Evolutionary conservation across 2,113 vertebrate genomes (phyloP).

Genomic region (Hemichromis elongatus): DNA sequence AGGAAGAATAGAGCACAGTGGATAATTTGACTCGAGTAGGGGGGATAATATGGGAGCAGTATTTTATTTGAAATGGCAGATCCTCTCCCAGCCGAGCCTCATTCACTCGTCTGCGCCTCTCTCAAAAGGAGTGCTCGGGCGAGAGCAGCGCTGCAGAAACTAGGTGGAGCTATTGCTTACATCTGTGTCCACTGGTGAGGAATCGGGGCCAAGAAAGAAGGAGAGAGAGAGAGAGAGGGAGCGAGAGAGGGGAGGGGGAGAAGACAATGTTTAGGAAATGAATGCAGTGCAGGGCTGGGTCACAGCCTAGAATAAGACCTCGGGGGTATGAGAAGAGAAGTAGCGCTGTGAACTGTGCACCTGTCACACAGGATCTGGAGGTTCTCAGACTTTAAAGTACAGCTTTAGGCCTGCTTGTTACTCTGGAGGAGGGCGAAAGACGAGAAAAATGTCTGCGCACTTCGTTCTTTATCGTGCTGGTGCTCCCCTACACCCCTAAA

Average conservation of each 20-base stretch:
- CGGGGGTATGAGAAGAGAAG: constrained; percentile 12
- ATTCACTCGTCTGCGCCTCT: constrained; percentile 31
- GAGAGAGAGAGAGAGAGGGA: constrained; percentile 6
- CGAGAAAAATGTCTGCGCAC: constrained; percentile 10
- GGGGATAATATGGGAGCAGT: constrained; percentile 47
- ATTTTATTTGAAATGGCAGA: constrained; percentile 56
- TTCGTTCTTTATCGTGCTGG: constrained; percentile 45
- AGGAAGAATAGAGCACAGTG: constrained; percentile 57
- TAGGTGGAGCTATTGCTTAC: constrained; percentile 68
- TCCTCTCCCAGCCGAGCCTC: constrained; percentile 23
- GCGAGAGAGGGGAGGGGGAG: background rate
- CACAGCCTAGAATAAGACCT: constrained; percentile 41
- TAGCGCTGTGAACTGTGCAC: constrained; percentile 40
- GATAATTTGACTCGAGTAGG: constrained; percentile 64
- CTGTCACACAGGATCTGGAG: constrained; percentile 46
- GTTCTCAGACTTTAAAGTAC: constrained; percentile 27
- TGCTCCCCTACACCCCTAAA: constrained; percentile 47
- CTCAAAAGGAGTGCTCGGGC: constrained; percentile 8
- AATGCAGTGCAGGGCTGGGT: constrained; percentile 47
- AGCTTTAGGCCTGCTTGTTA: constrained; percentile 39
- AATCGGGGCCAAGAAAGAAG: constrained; percentile 20
- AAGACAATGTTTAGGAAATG: constrained; percentile 57
- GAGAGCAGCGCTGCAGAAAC: constrained; percentile 41
- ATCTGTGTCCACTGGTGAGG: constrained; percentile 35
- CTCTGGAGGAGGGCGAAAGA: constrained; percentile 8